Base-by-base conservation (phyloP, 2,888 invertebrate species). In the Ectemnius lituratus region DNA sequence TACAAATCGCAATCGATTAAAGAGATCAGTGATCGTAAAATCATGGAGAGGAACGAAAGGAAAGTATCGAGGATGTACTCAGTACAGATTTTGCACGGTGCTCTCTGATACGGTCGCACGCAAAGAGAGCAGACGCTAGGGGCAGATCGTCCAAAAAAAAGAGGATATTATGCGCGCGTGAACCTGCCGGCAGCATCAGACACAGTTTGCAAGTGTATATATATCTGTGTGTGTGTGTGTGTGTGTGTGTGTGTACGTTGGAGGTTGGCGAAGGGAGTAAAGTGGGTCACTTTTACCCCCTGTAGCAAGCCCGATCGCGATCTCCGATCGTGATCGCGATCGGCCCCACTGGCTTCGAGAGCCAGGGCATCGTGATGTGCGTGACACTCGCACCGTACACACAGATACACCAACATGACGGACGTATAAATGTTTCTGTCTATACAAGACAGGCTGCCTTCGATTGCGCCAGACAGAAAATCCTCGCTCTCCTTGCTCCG, bases 231-330 rank as follows among this genome's bases (percentile, higher is more conserved):
- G 28, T 37, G 28, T 8, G 3, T 37, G 3, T 1, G 37, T 37
- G 37, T 37, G 37, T 37, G 37, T 37, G 37, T 37, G 11, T 37
- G 37, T 37, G 37, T 37, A 8, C 11, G 37, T 67, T 62, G 73
- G 52, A 67, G 67, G 66, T 70, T 52, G 11, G 52, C 52, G 47
- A 27, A 27, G 62, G 23, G n/a, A 37, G 65, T 57, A 45, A 87
- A 86, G 84, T 87, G 80, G 87, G 87, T 85, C 87, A 85, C 85
- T 87, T 85, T 87, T 86, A 86, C 84, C 86, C 86, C 83, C 84
- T 80, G 77, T 79, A 81, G 83, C 83, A 74, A 78, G 67, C 76
- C 69, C 64, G 76, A 86, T 83, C 75, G 70, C 65, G 82, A 84
- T 84, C 84, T 46, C 23, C 72, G 80, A 83, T 82, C 75, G 52